phyloP scores from a whole-genome alignment of 2,113 vertebrate genomes.

The Muscicapa adusta region DNA sequence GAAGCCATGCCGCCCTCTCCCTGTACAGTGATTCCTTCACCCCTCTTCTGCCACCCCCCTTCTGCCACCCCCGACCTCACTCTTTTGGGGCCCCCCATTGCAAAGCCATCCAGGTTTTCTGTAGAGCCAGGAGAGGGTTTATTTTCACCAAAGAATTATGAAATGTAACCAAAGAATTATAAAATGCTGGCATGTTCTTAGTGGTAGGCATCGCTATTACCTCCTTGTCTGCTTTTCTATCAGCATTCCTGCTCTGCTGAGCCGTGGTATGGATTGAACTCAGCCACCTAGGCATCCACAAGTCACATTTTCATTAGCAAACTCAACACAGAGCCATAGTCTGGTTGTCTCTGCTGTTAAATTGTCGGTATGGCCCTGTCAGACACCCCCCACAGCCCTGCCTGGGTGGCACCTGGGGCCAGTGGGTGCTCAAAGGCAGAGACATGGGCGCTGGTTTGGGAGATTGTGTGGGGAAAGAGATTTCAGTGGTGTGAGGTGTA shows the following conservation, averaged over 20 bases:
- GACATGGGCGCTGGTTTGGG: not conserved
- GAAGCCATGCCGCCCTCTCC: not conserved
- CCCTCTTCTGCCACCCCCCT: not conserved
- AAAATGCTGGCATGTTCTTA: not conserved
- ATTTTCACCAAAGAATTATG: not conserved
- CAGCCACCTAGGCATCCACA: not conserved
- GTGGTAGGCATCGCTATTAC: not conserved
- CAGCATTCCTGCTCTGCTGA: not conserved
- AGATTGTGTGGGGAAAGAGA: not conserved
- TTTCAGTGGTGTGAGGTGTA: not conserved
- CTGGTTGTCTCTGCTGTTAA: not conserved
- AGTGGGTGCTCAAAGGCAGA: not conserved
- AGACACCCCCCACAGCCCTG: fast-evolving
- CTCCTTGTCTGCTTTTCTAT: not conserved
- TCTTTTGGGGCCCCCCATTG: not conserved
- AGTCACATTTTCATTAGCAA: not conserved
- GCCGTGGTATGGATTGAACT: not conserved
- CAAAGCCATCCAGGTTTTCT: not conserved
- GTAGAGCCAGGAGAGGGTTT: not conserved
- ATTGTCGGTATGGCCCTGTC: not conserved
- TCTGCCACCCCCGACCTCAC: not conserved
- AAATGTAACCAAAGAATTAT: not conserved
- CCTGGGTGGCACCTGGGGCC: not conserved
- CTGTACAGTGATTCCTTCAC: not conserved
- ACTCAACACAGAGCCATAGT: not conserved